A percentile compares a stretch with the other conserved stretches of the same genome.
These are phyloP conservation scores for Menidia menidia DNA, from an alignment of 2,797 vertebrate species.

Conservation along the genomic window DNA sequence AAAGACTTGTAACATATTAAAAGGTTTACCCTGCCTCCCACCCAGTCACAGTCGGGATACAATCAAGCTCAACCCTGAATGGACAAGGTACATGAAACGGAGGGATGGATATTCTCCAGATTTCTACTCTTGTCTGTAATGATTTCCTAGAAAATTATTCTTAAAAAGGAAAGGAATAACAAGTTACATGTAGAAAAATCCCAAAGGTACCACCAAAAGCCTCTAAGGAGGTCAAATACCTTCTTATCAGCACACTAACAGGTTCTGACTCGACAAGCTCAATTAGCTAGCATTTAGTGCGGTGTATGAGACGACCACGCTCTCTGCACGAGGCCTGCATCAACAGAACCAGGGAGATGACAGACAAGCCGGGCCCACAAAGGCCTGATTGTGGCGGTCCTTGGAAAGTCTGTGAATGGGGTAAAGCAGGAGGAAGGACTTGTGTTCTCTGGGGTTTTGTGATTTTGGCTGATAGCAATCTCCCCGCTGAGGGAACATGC, in stretches of 20 bases:
- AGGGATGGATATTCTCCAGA: neutral
- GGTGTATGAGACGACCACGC: conserved; percentile 64
- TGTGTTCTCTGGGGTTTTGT: conserved; percentile 62
- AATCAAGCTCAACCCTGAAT: too few species aligned
- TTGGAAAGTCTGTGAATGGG: conserved; percentile 61
- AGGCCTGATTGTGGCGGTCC: conserved; percentile 69
- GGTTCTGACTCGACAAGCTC: conserved; percentile 81
- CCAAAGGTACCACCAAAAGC: conserved; percentile 37
- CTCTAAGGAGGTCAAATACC: conserved; percentile 74
- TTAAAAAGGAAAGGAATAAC: conserved; percentile 11
- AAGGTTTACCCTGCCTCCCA: too few species aligned
- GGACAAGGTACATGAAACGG: too few species aligned
- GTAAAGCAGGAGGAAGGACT: conserved; percentile 62
- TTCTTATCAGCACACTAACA: conserved; percentile 82
- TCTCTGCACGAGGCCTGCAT: conserved; percentile 78
- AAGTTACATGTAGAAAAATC: conserved; percentile 28
- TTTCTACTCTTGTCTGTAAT: neutral
- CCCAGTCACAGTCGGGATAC: too few species aligned
- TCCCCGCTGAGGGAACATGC: conserved; percentile 56
- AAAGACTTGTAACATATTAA: too few species aligned
- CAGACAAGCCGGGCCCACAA: conserved; percentile 79
- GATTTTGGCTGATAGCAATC: conserved; percentile 65
- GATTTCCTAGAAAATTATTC: neutral
- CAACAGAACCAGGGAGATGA: conserved; percentile 81
- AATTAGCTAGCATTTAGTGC: conserved; percentile 81